Conservation (phyloP, 2,113 vertebrate genomes). For the Ammodytes dubius region DNA sequence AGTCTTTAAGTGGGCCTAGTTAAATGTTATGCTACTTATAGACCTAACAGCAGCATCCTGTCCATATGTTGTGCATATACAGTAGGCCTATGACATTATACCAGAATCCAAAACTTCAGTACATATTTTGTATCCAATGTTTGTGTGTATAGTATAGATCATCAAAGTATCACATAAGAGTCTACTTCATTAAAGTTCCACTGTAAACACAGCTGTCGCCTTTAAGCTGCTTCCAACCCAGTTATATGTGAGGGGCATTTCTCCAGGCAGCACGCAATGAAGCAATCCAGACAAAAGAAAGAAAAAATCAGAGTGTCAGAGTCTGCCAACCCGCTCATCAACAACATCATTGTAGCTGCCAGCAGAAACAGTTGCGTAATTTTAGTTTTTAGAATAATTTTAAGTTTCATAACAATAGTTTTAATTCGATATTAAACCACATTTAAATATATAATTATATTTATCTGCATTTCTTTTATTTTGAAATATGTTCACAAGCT, state of each 20-base stretch:
- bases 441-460: no score
- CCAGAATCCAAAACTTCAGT: not conserved
- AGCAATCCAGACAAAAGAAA: not conserved
- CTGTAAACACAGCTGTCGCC: constrained; percentile 40
- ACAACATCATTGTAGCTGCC: no score
- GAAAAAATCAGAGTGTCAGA: not conserved
- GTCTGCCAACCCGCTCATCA: not conserved
- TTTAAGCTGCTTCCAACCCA: constrained; percentile 29
- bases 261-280: not conserved
- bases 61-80: not conserved
- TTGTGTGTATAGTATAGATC: not conserved
- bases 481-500: no score
- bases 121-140: not conserved
- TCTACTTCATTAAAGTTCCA: not conserved
- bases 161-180: not conserved
- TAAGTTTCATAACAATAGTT: no score
- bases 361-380: no score
- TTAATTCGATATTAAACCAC: no score
- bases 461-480: no score
- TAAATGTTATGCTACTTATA: constrained; percentile 6
- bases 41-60: not conserved
- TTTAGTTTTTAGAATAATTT: no score
- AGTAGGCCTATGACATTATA: not conserved
- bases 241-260: not conserved
- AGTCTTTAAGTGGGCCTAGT: not conserved